Evolutionary conservation across 2,113 vertebrate genomes (phyloP), one percentile per base, ranked within the genome.

Genomic region (Coturnix japonica): DNA sequence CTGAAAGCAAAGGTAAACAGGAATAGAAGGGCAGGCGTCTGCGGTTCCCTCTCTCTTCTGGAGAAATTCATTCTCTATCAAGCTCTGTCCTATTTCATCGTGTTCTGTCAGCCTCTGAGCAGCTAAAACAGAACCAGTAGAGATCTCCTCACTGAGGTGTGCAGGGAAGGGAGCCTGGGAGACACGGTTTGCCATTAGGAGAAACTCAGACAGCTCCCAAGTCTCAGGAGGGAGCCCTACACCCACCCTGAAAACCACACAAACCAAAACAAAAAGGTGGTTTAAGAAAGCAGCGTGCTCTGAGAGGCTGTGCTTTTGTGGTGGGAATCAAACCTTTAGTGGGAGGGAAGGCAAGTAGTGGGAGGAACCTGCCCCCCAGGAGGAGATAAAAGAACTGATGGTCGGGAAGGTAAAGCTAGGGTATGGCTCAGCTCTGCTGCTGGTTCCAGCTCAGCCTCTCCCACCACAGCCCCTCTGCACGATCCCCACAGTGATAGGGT

Each of bases 1-100:
- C 91, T 87, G 78, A 92, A 95, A 96, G 87, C 91, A 89, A 92
- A 95, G 91, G 75, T 95, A 95, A 96, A 94, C 87, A 94, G 87
- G 93, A 89, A 89, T 82, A 79, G 81, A 87, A 91, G 75, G 75
- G 85, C 72, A 70, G 87, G 71, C 49, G 1, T 80, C 91, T 94
- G 89, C 0, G 37, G 87, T 92, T 92, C 89, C 66, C 41, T 92
- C 33, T 80, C 85, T 67, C 41, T 85, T 91, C 87, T 75, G 72
- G 93, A 93, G 78, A 82, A 94, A 94, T 89, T 66, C 1, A 12
- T 82, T 89, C 81, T 65, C 6, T 7, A 37, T 76, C 78, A 85
- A 82, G 74, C 31, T 87, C 44, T 85, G 59, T 56, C 81, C 54
- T 66, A 3, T 94, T 91, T 76, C 31, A 14, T 60, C 18, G 17